These are phyloP conservation scores for Dromaius novaehollandiae DNA, from an alignment of 2,113 vertebrate genomes.

Conservation along the genomic window DNA sequence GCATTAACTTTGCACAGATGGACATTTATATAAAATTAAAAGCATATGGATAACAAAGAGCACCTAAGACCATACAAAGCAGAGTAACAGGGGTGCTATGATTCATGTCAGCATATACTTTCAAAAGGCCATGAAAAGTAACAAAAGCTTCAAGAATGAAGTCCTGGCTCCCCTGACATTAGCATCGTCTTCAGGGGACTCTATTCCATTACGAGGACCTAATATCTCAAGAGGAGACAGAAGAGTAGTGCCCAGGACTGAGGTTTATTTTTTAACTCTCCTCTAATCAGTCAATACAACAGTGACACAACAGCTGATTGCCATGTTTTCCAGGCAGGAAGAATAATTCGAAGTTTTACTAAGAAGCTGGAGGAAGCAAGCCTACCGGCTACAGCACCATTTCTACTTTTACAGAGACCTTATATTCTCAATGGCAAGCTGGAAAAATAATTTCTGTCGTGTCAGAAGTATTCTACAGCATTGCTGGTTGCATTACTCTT, in stretches of 20 bases:
- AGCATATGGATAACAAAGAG: not conserved
- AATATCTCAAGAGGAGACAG: not conserved
- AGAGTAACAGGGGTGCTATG: not conserved
- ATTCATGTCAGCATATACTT: not conserved
- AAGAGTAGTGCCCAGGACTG: not conserved
- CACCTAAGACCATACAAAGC: not conserved
- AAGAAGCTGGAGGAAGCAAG: not conserved
- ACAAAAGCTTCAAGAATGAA: not conserved
- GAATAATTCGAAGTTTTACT: not conserved
- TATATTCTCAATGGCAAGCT: not conserved
- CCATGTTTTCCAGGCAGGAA: not conserved
- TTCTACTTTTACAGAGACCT: not conserved
- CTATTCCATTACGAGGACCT: not conserved
- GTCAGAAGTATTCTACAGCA: not conserved
- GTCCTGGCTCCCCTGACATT: not conserved
- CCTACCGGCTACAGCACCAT: not conserved
- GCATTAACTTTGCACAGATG: not conserved
- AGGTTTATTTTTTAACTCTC: not conserved
- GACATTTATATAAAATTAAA: not conserved
- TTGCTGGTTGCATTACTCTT: not conserved
- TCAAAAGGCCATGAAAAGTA: not conserved
- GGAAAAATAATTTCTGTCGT: not conserved
- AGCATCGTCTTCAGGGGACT: not conserved
- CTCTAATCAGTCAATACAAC: not conserved
- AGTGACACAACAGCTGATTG: rapidly evolving